Evolutionary conservation across 2,113 vertebrate species (phyloP), one percentile per base, ranked within the genome.

Genomic region (Vulpes ferrilata): DNA sequence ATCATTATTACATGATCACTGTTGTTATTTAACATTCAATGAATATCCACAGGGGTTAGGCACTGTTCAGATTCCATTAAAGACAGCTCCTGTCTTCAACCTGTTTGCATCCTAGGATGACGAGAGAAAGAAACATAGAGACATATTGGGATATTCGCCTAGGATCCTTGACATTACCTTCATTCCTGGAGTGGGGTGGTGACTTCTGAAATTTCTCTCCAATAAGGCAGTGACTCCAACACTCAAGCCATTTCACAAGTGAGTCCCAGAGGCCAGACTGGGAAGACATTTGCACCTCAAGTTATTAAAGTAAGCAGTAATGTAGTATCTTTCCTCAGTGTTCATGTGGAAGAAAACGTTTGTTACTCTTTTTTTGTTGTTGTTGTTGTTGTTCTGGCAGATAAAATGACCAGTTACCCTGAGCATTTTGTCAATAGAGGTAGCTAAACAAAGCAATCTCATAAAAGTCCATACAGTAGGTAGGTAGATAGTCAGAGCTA

Each of bases 11-110:
- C 64, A 57, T 48, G 81, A 88, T 93, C 51, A 30, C n/a, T 73
- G 90, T 79, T 90, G 62, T 90, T 96, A 82, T 73, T 96, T 97
- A 96, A 95, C 64, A 96, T 87, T 93, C 90, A 76, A 16, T 22
- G n/a, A 80, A 62, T 79, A 88, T 85, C 84, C 69, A 53, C 38
- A 35, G 60, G 59, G 90, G 80, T 93, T 85, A 93, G 90, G 67
- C 30, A 55, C 82, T 51, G 67, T 79, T 97, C 76, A 57, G 57
- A 79, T 73, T 79, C 69, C 80, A 93, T 84, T 95, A 96, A 62
- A 87, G 90, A 82, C 5, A 53, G 67, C 55, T 65, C 64, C 90
- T 84, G 76, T 74, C 94, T 97, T 93, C 95, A 65, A 51, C 13
- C 62, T 5, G 11, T 96, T 67, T 96, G 88, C 51, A 43, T 43